Conservation (phyloP, 2,888 invertebrate species). For the Hypomecis atomaria region DNA sequence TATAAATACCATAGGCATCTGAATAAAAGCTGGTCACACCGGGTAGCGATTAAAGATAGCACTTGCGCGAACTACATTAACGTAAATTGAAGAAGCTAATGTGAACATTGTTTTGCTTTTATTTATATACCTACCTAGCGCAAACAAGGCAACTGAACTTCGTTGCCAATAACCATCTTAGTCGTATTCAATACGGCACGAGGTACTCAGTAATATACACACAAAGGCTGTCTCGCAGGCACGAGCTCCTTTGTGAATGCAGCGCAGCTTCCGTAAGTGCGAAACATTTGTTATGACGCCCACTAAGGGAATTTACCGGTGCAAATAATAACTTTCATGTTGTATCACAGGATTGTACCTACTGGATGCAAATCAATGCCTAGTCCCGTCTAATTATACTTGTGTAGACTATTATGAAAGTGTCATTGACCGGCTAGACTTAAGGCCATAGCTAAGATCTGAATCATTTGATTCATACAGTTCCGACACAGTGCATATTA, state of each 20-base stretch:
- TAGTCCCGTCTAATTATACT: too few species aligned
- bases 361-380: too few species aligned
- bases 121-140: not conserved
- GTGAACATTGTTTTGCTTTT: not conserved
- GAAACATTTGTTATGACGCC: constrained; percentile 62
- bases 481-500: too few species aligned
- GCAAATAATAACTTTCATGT: constrained; percentile 50
- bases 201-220: constrained; percentile 37
- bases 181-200: constrained; percentile 47
- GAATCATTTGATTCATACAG: too few species aligned
- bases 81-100: not conserved
- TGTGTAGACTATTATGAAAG: too few species aligned
- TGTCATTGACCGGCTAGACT: too few species aligned
- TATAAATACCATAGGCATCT: too few species aligned
- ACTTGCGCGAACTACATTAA: too few species aligned
- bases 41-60: too few species aligned
- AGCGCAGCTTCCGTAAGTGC: constrained; percentile 52
- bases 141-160: constrained; percentile 25
- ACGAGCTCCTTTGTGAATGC: constrained; percentile 55
- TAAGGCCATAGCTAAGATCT: too few species aligned
- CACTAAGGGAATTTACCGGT: constrained; percentile 48
- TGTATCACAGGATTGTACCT: constrained; percentile 22
- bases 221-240: constrained; percentile 45
- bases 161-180: constrained; percentile 46
- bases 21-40: too few species aligned